phyloP scores from a whole-genome alignment of 1,140 invertebrate genomes.

The Pteromalus puparum region DNA sequence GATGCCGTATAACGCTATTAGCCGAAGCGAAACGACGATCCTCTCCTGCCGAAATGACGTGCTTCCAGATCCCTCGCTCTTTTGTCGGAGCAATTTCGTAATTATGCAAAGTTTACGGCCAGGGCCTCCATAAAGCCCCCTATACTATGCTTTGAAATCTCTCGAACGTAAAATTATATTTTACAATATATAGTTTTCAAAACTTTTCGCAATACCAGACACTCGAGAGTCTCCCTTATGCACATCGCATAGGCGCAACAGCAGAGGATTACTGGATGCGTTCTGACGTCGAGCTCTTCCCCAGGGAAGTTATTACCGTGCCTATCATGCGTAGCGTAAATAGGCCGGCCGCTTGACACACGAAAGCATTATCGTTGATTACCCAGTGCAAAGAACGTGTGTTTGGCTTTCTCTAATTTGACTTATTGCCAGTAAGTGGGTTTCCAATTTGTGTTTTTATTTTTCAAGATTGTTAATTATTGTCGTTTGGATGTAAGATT shows the following conservation, averaged over 20 bases:
- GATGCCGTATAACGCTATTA: background rate
- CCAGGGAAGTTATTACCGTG: constrained; percentile 72
- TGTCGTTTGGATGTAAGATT: background rate
- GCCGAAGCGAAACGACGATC: background rate
- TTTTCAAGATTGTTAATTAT: constrained; percentile 12
- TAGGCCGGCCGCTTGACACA: constrained; percentile 63
- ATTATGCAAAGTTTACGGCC: constrained; percentile 67
- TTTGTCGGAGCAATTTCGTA: constrained; percentile 58
- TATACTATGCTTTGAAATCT: background rate
- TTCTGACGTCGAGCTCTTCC: constrained; percentile 63
- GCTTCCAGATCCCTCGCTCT: constrained; percentile 20
- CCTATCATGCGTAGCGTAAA: constrained; percentile 69
- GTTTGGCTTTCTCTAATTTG: constrained; percentile 38
- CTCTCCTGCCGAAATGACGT: constrained; percentile 35
- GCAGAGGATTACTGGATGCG: constrained; percentile 63
- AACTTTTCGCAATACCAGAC: background rate
- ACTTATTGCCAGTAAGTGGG: background rate
- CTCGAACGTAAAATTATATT: background rate
- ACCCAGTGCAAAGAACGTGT: constrained; percentile 59
- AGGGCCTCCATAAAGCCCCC: constrained; percentile 53
- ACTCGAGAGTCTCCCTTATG: background rate
- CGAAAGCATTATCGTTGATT: constrained; percentile 72
- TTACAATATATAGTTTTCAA: background rate
- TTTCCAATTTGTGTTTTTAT: background rate
- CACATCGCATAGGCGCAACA: constrained; percentile 56